Evolutionary conservation across 2,113 vertebrate genomes (phyloP), one percentile per base, ranked within the genome.

Genomic region (Oncorhynchus tshawytscha): DNA sequence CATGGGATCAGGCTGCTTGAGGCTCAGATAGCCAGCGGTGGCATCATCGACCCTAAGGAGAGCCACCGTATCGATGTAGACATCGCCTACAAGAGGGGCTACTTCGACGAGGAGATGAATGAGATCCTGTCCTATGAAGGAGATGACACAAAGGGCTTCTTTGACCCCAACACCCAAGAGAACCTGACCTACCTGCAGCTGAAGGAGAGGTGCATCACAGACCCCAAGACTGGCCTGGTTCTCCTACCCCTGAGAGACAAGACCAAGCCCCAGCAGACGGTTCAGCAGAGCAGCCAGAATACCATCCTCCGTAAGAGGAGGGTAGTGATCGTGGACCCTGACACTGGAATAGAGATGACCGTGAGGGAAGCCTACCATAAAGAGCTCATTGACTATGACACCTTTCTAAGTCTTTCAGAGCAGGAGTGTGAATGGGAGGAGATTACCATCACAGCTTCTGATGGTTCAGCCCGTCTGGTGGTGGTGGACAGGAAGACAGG

Each of bases 361-460:
- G 97, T 99, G 59, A 95, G 96, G 80, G 97, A 99, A 85, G 98
- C 98, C 0, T 99, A 95, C 86, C 95, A 96, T 88, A 94, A 94
- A 82, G 94, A 96, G 73, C 94, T 99, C 9, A 99, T 99, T 6
- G 97, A 99, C 93, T 98, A 96, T 27, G 94, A 97, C 60, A 99
- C 97, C 59, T 99, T 96, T 69, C 89, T 94, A 57, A 96, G 97
- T 62, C 92, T 99, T 67, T 97, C 96, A 16, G 98, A 98, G 77
- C 97, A 99, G 81, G 98, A 99, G 69, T 97, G 97, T 0, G 98
- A 99, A 87, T 99, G 97, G 98, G 97, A 99, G 85, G 98, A 99
- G 89, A 99, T 99, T 84, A 98, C 96, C 7, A 96, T 97, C 74
- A 96, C 93, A 0, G 94, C 91, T 4, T 94, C 97, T 0, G 95